Conservation (phyloP, 1,140 invertebrate species). For the Helicoverpa zea region DNA sequence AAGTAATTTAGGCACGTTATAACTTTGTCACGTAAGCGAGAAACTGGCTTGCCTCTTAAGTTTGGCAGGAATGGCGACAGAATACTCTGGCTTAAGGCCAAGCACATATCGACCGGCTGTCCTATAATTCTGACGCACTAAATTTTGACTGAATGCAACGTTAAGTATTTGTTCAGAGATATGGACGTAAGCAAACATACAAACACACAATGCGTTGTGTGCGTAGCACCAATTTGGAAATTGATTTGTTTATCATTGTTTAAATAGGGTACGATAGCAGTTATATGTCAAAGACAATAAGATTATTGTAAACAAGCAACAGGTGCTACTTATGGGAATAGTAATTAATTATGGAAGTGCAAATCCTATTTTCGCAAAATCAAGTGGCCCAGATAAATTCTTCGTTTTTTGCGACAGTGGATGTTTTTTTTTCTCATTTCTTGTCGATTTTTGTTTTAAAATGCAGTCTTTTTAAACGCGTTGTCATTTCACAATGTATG, state of each 20-base stretch:
- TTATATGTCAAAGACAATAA: not conserved
- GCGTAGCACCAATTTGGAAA: not conserved
- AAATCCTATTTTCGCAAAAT: too few species aligned
- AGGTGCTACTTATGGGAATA: too few species aligned
- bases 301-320: too few species aligned
- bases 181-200: not conserved
- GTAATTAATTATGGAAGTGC: too few species aligned
- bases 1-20: constrained; percentile 40
- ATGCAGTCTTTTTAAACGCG: too few species aligned
- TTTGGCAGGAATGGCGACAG: constrained; percentile 27
- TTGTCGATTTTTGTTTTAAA: too few species aligned
- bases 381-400: too few species aligned
- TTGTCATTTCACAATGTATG: too few species aligned
- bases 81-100: constrained; percentile 54
- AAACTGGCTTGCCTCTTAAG: constrained; percentile 44
- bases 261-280: not conserved
- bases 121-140: constrained; percentile 42
- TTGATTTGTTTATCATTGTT: not conserved
- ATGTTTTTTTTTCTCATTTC: too few species aligned
- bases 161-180: not conserved
- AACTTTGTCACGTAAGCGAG: constrained; percentile 48
- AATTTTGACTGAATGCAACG: constrained; percentile 44
- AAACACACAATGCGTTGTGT: not conserved
- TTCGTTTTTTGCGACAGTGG: too few species aligned
- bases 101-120: constrained; percentile 53